Percentiles rank a stretch among this genome's conserved stretches.
Conservation (phyloP, 2,113 vertebrate species). For the Macrotus californicus region DNA sequence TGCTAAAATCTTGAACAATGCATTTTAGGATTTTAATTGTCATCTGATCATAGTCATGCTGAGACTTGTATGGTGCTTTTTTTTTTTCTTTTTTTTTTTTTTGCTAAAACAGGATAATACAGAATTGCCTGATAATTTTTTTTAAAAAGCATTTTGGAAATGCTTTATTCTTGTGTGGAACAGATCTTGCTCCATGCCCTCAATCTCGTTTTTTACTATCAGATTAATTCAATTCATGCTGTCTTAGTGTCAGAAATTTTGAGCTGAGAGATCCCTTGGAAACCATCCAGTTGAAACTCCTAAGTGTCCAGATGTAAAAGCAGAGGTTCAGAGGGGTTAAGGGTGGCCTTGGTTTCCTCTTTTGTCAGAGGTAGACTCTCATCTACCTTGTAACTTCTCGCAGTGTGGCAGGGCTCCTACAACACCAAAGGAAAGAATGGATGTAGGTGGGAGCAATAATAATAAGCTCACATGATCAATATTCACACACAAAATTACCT, state of each 20-base stretch:
- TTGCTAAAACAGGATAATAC: neutral
- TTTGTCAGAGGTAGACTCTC: neutral
- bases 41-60: neutral
- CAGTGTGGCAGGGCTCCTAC: neutral
- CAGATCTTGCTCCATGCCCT: neutral
- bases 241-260: neutral
- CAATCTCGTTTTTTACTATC: neutral
- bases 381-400: neutral
- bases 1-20: neutral
- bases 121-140: neutral
- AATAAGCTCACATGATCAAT: neutral
- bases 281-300: neutral
- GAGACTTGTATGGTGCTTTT: neutral
- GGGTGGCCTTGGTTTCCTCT: conserved; percentile 3
- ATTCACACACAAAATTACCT: neutral
- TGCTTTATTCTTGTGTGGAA: neutral
- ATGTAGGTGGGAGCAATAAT: neutral
- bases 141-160: neutral
- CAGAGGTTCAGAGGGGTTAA: neutral
- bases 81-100: neutral
- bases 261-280: neutral
- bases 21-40: conserved; percentile 38
- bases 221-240: conserved; percentile 7
- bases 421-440: neutral
- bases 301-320: conserved; percentile 7